Base-by-base conservation (phyloP, 2,888 invertebrate species). In the Limnephilus marmoratus region DNA sequence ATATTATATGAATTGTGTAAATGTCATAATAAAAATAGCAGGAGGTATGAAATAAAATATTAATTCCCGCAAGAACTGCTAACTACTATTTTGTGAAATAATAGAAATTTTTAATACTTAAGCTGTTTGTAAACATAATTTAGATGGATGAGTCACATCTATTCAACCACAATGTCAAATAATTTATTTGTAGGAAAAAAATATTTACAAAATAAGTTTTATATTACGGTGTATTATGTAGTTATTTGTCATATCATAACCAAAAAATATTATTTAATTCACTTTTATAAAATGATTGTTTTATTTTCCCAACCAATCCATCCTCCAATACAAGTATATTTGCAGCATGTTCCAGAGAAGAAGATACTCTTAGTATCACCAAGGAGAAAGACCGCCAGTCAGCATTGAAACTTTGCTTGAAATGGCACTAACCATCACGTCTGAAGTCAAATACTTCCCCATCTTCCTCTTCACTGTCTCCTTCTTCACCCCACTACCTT, bases 121-220 rank as follows among this genome's bases (percentile, higher is more conserved):
- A 86, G 24, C 29, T 49, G 31, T 81, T 87, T 89, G 68, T 89
- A 89, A 89, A 89, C 81, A 89, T 68, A 24, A 68, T 89, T 81
- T 34, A 89, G 68, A 89, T 89, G 88, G 88, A 89, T 89, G 88
- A 89, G 88, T 81, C 29, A 89, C 88, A 89, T 81, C 88, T 89
- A 89, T 89, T 89, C 88, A 89, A 89, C 34, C 68, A 37, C 34
- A 80, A 80, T 37, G 11, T 80, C 45, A 80, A 37, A 80, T 80
- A 80, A 89, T 80, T 87, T 87, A 87, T 87, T 31, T 29, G 49
- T 49, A 87, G 49, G 31, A 31, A 53, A 87, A 87, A 31, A n/a
- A 37, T n/a, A 31, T 87, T 49, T 7, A 45, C 12, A 45, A 12
- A 87, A 31, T 49, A 87, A 87, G 53, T 53, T 15, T 87, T 29